Evolutionary conservation across 2,113 vertebrate genomes (phyloP).

Genomic region (Prochilodus magdalenae): DNA sequence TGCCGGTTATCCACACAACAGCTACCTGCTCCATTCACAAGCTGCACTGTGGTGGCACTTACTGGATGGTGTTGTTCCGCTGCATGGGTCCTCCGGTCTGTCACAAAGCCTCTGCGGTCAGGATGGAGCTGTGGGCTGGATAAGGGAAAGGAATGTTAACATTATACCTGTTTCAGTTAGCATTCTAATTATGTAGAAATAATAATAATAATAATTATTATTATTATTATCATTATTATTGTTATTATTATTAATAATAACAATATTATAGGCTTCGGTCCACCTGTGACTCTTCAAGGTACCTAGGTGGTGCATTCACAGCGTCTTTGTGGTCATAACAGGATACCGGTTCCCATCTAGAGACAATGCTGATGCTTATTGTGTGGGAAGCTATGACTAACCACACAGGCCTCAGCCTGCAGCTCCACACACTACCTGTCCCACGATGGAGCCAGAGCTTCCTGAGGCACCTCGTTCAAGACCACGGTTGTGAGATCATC

Average conservation of each 20-base stretch:
- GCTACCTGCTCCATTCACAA: constrained; percentile 15
- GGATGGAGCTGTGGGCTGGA: constrained; percentile 17
- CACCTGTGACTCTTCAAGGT: too few relatives aligned
- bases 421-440: not conserved
- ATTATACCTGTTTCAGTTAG: too few relatives aligned
- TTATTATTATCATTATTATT: too few relatives aligned
- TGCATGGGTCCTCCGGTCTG: constrained; percentile 23
- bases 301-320: not conserved
- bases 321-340: not conserved
- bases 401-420: not conserved
- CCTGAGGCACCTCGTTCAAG: not conserved
- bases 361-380: not conserved
- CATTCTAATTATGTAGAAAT: too few relatives aligned
- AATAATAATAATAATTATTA: too few relatives aligned
- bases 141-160: constrained; percentile 5
- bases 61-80: constrained; percentile 41
- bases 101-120: constrained; percentile 26
- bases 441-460: not conserved
- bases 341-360: not conserved
- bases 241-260: too few relatives aligned
- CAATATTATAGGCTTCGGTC: too few relatives aligned
- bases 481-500: not conserved
- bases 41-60: constrained; percentile 27
- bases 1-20: constrained; percentile 19
- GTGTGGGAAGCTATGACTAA: constrained; percentile 22